phyloP scores from a whole-genome alignment of 2,113 vertebrate species.

The Vireo altiloquus region DNA sequence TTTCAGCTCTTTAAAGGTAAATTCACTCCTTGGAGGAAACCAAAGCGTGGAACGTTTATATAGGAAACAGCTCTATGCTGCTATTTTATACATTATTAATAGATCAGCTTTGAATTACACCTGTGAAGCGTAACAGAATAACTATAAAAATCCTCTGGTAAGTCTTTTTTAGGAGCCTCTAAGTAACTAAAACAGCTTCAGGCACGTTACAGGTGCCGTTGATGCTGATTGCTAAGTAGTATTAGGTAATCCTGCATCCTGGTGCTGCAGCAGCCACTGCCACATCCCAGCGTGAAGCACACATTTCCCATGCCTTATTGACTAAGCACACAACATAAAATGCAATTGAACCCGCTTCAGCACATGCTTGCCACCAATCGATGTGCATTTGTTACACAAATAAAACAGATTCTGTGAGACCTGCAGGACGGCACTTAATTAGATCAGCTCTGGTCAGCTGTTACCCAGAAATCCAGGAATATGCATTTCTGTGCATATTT shows the following conservation, averaged over 20 bases:
- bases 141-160: neutral
- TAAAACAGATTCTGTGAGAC: neutral
- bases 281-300: neutral
- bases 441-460: neutral
- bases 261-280: neutral
- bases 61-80: neutral
- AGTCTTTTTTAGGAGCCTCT: neutral
- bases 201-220: neutral
- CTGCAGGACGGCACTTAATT: neutral
- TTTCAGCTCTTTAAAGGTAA: neutral
- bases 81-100: slow-evolving; percentile 25
- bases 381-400: slow-evolving; percentile 12
- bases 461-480: neutral
- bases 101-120: neutral
- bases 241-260: neutral
- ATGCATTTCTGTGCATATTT: neutral
- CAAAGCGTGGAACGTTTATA: neutral
- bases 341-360: neutral
- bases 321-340: neutral
- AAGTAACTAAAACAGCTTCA: neutral
- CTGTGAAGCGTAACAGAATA: neutral
- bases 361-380: neutral
- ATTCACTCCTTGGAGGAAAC: neutral
- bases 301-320: neutral
- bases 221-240: neutral